These are phyloP conservation scores for Colostygia pectinataria DNA, from an alignment of 2,888 invertebrate species.

Conservation along the genomic window DNA sequence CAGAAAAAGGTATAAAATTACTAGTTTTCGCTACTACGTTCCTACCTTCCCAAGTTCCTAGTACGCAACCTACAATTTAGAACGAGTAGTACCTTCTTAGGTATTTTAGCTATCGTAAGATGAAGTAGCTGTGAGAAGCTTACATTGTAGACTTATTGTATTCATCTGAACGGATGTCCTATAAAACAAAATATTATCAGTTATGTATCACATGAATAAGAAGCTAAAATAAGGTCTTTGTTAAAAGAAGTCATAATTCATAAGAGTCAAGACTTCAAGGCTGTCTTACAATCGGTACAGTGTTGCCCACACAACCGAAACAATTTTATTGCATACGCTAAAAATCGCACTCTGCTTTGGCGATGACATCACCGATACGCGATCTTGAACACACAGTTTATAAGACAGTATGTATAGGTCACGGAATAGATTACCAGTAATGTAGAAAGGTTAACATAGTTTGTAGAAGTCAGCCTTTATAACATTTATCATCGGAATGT, in stretches of 20 bases:
- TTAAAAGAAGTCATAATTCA: constrained; percentile 1
- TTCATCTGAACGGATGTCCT: too few species aligned
- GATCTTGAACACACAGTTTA: constrained; percentile 28
- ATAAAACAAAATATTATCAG: too few species aligned
- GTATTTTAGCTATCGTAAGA: too few species aligned
- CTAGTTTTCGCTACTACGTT: too few species aligned
- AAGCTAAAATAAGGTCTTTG: neutral
- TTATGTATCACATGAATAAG: neutral
- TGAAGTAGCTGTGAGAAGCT: too few species aligned
- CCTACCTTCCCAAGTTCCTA: too few species aligned
- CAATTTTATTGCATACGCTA: constrained; percentile 33
- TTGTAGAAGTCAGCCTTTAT: neutral
- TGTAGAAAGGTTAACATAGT: constrained; percentile 9
- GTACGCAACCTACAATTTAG: too few species aligned
- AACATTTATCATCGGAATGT: constrained; percentile 3
- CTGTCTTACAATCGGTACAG: constrained; percentile 5
- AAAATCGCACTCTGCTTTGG: constrained; percentile 32
- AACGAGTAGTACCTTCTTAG: too few species aligned
- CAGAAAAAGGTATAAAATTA: too few species aligned
- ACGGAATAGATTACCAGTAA: constrained; percentile 13
- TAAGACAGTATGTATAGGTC: constrained; percentile 7
- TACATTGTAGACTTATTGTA: too few species aligned
- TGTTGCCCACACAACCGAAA: constrained; percentile 21
- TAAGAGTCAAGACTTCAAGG: constrained; percentile 5
- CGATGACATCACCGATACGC: constrained; percentile 37